A percentile compares a stretch with the other conserved stretches of the same genome.
These are phyloP conservation scores for Ascaphus truei DNA, from an alignment of 2,113 vertebrate species.

Conservation along the genomic window DNA sequence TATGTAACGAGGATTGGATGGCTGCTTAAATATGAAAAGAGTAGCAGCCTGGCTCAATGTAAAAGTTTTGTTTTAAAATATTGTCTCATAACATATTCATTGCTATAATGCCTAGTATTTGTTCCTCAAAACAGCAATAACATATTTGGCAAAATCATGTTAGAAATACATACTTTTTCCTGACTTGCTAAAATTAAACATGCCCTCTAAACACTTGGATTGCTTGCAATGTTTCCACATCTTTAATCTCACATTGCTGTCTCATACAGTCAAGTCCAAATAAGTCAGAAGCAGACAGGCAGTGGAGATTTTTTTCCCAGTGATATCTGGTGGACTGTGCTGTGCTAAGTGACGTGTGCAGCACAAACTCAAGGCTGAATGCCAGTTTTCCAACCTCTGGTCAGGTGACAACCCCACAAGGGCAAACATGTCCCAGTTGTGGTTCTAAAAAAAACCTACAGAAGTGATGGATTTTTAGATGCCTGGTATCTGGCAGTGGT, in stretches of 20 bases:
- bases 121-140: neutral
- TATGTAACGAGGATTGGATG: too few relatives aligned
- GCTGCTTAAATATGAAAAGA: too few relatives aligned
- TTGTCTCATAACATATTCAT: too few relatives aligned
- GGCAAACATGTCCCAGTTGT: conserved; percentile 26
- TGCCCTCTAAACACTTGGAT: neutral
- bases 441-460: conserved; percentile 15
- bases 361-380: conserved; percentile 32
- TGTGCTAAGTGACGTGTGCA: conserved; percentile 56
- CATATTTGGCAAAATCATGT: neutral
- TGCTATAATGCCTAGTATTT: neutral
- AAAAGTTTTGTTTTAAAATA: too few relatives aligned
- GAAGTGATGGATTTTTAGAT: conserved; percentile 30
- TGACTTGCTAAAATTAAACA: neutral
- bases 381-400: conserved; percentile 46
- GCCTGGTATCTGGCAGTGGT: conserved; percentile 31
- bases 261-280: conserved; percentile 5
- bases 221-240: neutral
- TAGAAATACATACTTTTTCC: neutral
- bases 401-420: conserved; percentile 46
- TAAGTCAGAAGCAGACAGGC: conserved; percentile 35
- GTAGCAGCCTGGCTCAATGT: too few relatives aligned
- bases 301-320: conserved; percentile 25
- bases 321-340: conserved; percentile 50
- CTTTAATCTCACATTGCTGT: conserved; percentile 1